Base-by-base conservation (phyloP, 2,797 vertebrate species). In the Ctenochaetus hawaiiensis region DNA sequence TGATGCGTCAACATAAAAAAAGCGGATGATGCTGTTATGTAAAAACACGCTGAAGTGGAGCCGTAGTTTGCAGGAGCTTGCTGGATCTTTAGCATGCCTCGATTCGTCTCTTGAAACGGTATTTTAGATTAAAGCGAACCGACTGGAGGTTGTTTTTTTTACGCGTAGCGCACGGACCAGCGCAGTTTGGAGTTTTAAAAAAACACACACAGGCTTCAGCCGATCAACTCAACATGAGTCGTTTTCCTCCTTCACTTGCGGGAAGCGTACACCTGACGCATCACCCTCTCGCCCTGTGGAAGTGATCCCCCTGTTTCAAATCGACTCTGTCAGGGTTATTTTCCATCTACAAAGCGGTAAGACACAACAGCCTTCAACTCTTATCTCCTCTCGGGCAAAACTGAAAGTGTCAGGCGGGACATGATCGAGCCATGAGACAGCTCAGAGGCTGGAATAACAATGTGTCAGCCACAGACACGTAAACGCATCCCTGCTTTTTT, bases 21-120 rank as follows among this genome's bases (percentile, higher is more conserved):
- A 95, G 92, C 93, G 93, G 94, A 95, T 93, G 95, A 95, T 95
- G 94, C 90, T 92, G 95, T 95, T 96, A 95, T 94, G 95, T 95
- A 94, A 95, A 95, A 93, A 91, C 91, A 91, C 61, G 86, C 91
- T 86, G 83, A 92, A 93, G 93, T 93, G 81, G 87, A 88, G 81
- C 78, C 20, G 85, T 83, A 93, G 81, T 94, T 91, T 82, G 76
- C 83, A 56, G 72, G 80, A 80, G 78, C 74, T 73, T 4, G 63
- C 12, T 14, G 80, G 72, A 56, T 4, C 62, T 54, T 57, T 4
- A 5, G 11, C 59, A 16, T 60, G 41, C 45, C 43, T 52, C 64
- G 2, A 30, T 41, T 67, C 22, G 52, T 39, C 71, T 64, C 30
- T 8, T 12, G 11, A 23, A 20, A 26, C 14, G 0, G 9, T 1